A percentile compares a stretch with the other conserved stretches of the same genome.
Evolutionary conservation across 2,113 vertebrate genomes (phyloP).

Genomic region (Rhagologus leucostigma): DNA sequence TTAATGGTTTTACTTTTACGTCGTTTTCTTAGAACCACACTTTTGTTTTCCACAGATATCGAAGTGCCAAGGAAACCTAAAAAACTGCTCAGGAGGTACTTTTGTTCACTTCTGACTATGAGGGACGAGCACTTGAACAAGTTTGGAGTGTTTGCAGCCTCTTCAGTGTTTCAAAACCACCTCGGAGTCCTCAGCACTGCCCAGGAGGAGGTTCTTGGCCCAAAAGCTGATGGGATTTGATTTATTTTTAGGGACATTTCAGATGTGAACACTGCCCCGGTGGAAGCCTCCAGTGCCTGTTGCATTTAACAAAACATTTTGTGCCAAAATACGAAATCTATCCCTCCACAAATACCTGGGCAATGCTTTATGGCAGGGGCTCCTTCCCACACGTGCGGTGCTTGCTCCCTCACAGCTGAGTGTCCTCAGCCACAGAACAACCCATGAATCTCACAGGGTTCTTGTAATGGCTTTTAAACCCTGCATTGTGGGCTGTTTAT

Average conservation of each 20-base stretch:
- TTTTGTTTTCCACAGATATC: not conserved
- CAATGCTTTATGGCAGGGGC: not conserved
- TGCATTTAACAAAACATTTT: not conserved
- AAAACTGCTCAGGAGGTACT: not conserved
- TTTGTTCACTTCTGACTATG: not conserved
- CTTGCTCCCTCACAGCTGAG: not conserved
- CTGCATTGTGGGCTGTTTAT: not conserved
- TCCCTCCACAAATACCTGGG: not conserved
- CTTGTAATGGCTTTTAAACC: constrained; percentile 53
- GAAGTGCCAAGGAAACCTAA: not conserved
- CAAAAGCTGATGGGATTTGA: accelerated
- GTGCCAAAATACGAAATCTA: not conserved
- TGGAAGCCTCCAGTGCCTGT: not conserved
- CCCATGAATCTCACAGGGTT: constrained; percentile 33
- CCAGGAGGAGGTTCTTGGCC: not conserved
- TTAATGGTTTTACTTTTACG: not conserved
- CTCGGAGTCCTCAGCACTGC: not conserved
- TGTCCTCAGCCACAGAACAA: not conserved
- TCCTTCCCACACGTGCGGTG: not conserved
- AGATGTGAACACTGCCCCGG: not conserved
- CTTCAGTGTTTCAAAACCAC: not conserved
- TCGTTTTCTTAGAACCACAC: not conserved
- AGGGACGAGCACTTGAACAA: not conserved
- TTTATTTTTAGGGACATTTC: not conserved
- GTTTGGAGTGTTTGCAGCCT: not conserved